Conservation (phyloP, 2,797 vertebrate species). For the Octomys mimax region DNA sequence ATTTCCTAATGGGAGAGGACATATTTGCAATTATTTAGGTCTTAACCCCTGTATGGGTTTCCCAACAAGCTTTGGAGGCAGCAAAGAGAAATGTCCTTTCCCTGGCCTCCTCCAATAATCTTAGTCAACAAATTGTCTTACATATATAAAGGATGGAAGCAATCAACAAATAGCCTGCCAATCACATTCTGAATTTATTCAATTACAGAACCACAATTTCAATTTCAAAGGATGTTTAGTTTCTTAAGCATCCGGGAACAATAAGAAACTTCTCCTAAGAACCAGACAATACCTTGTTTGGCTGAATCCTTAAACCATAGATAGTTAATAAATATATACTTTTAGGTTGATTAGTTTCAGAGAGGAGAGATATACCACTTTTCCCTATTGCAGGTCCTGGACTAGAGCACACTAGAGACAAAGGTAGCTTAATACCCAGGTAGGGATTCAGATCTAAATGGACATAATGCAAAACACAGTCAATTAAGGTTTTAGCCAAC, state of each 20-base stretch:
- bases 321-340: conserved; percentile 2
- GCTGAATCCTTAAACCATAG: neutral
- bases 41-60: conserved; percentile 49
- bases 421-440: neutral
- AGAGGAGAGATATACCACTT: neutral
- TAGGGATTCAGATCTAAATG: conserved; percentile 21
- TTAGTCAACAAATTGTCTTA: conserved; percentile 21
- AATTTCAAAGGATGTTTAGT: conserved; percentile 29
- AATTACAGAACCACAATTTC: conserved; percentile 54
- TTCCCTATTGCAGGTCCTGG: neutral
- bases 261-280: neutral
- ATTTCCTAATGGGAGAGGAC: neutral
- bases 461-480: conserved; percentile 15
- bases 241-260: neutral
- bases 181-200: neutral
- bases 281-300: neutral
- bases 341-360: neutral
- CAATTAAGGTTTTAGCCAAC: conserved; percentile 42
- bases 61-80: conserved; percentile 34
- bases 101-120: neutral
- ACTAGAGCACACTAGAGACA: neutral
- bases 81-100: neutral
- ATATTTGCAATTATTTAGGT: conserved; percentile 50
- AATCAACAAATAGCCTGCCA: neutral
- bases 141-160: conserved; percentile 4